Percentiles rank a stretch among this genome's conserved stretches.
Conservation (phyloP, 2,888 invertebrate species). For the Rapana venosa region DNA sequence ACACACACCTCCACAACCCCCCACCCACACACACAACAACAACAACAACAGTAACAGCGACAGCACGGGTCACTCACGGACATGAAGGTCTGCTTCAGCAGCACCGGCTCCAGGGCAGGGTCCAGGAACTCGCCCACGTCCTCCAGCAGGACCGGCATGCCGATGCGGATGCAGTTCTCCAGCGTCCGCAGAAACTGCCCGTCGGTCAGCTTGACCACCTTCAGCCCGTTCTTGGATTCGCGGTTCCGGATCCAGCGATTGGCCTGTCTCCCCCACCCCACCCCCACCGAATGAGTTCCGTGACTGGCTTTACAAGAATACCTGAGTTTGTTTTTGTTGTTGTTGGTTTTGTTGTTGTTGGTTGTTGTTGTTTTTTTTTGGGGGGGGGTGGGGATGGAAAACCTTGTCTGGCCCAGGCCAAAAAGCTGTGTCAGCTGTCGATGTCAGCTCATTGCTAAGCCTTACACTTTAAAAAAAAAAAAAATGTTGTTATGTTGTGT, state of each 20-base stretch:
- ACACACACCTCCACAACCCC: not conserved
- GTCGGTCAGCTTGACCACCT: constrained; percentile 78
- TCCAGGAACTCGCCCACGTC: constrained; percentile 78
- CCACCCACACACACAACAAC: not conserved
- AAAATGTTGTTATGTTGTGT: too few species aligned
- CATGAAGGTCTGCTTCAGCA: constrained; percentile 86
- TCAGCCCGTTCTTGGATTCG: constrained; percentile 76
- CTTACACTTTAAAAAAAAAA: too few species aligned
- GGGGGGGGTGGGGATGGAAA: too few species aligned
- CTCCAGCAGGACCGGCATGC: constrained; percentile 79
- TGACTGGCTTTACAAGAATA: too few species aligned
- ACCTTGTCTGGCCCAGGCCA: too few species aligned
- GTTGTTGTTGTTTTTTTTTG: too few species aligned
- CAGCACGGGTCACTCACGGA: constrained; percentile 80
- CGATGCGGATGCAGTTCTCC: constrained; percentile 79
- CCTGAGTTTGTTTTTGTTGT: too few species aligned
- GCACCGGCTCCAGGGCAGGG: constrained; percentile 78
- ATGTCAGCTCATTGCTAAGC: too few species aligned
- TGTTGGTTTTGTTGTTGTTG: too few species aligned
- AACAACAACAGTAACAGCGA: not conserved
- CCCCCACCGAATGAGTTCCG: too few species aligned
- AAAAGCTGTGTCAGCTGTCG: too few species aligned
- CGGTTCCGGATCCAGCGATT: constrained; percentile 78
- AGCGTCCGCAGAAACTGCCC: constrained; percentile 76
- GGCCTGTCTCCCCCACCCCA: constrained; percentile 66